These are phyloP conservation scores for Hetaerina titia DNA, from an alignment of 2,888 invertebrate genomes.

Conservation along the genomic window DNA sequence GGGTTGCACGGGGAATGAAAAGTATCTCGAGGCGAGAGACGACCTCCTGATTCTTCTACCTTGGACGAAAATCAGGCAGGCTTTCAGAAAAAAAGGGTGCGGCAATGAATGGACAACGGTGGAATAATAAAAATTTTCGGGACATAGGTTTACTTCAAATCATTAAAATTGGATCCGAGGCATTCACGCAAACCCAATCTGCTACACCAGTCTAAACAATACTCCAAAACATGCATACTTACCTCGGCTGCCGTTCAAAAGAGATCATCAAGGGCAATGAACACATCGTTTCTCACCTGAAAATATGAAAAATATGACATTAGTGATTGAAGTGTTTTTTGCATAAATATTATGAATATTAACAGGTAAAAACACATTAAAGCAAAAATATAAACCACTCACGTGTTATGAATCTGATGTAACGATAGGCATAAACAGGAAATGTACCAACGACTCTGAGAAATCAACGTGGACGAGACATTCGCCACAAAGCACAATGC, in stretches of 20 bases:
- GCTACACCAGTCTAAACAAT: too few species aligned
- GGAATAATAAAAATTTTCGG: too few species aligned
- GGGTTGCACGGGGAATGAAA: slow-evolving; percentile 1
- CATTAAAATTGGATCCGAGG: background rate
- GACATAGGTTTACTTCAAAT: background rate
- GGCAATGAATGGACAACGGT: too few species aligned
- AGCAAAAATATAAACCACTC: background rate
- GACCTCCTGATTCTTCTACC: background rate
- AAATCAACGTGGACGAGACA: too few species aligned
- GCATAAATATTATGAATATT: too few species aligned
- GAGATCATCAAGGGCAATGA: background rate
- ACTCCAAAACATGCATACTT: background rate
- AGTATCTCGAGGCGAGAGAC: background rate
- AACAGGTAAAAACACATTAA: background rate
- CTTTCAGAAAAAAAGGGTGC: background rate
- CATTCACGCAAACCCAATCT: background rate
- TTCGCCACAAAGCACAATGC: too few species aligned
- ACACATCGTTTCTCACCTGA: slow-evolving; percentile 27
- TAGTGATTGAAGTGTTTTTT: background rate
- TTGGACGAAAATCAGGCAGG: background rate
- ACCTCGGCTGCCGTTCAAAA: background rate
- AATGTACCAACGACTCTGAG: too few species aligned
- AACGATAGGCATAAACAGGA: too few species aligned
- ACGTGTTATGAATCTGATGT: too few species aligned
- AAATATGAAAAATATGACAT: slow-evolving; percentile 6